A percentile compares a stretch with the other conserved stretches of the same genome.
Evolutionary conservation across 2,888 invertebrate species (phyloP).

Genomic region (Ormyrus labotus): DNA sequence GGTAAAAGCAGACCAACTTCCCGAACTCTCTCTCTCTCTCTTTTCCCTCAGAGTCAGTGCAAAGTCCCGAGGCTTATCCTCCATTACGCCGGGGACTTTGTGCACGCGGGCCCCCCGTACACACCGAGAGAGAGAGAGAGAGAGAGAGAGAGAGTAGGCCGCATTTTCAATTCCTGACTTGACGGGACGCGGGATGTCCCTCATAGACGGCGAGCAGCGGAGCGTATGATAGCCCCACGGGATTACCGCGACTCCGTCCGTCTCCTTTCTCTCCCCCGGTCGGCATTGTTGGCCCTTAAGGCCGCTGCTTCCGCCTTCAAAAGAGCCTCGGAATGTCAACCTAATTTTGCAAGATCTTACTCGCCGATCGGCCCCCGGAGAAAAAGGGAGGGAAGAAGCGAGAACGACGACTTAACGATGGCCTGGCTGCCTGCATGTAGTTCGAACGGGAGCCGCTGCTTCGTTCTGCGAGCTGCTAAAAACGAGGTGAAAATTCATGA

Average conservation of each 20-base stretch:
- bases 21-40: neutral
- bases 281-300: constrained; percentile 61
- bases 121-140: constrained; percentile 5
- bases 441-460: too few species aligned
- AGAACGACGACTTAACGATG: too few species aligned
- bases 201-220: constrained; percentile 67
- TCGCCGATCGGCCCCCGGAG: constrained; percentile 58
- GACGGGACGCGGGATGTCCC: constrained; percentile 57
- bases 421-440: too few species aligned
- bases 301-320: constrained; percentile 47
- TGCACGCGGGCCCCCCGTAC: constrained; percentile 2
- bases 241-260: constrained; percentile 67
- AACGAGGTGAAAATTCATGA: too few species aligned
- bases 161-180: constrained; percentile 66
- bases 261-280: constrained; percentile 49
- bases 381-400: neutral
- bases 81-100: constrained; percentile 70
- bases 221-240: constrained; percentile 70
- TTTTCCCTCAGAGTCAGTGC: constrained; percentile 64
- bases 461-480: too few species aligned
- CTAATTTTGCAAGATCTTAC: constrained; percentile 71
- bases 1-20: too few species aligned
- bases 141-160: constrained; percentile 53
- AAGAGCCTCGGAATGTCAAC: constrained; percentile 67
- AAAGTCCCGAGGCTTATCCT: constrained; percentile 70